Evolutionary conservation across 2,797 vertebrate species (phyloP).

Genomic region (Paedocypris micromegethes): DNA sequence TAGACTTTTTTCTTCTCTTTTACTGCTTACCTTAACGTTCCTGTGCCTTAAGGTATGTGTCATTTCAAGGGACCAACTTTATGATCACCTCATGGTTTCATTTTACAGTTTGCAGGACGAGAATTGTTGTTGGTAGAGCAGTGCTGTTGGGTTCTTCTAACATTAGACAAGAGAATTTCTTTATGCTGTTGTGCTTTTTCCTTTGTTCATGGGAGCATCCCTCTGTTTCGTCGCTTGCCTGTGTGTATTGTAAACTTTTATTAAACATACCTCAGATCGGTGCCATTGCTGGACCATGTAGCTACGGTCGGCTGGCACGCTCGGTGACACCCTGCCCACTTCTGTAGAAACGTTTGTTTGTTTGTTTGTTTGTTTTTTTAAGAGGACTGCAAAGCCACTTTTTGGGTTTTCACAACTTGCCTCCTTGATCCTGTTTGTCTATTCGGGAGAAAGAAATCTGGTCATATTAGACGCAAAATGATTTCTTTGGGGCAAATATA

Average conservation of each 20-base stretch:
- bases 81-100: constrained; percentile 70
- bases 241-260: constrained; percentile 56
- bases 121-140: constrained; percentile 53
- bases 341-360: too few relatives aligned
- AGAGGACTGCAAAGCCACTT: constrained; percentile 80
- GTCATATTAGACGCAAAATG: constrained; percentile 38
- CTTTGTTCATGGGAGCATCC: constrained; percentile 65
- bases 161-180: constrained; percentile 43
- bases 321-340: constrained; percentile 53
- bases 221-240: constrained; percentile 53
- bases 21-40: constrained; percentile 52
- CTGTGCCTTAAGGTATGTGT: constrained; percentile 53
- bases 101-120: constrained; percentile 59
- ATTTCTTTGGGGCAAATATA: constrained; percentile 63
- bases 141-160: constrained; percentile 47
- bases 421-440: constrained; percentile 77
- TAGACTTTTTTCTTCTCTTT: constrained; percentile 20
- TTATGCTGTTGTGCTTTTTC: constrained; percentile 55
- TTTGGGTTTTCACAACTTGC: constrained; percentile 82
- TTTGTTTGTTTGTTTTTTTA: too few relatives aligned
- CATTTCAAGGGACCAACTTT: constrained; percentile 67
- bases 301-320: constrained; percentile 60
- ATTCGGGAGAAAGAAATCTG: constrained; percentile 74
- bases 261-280: constrained; percentile 74
- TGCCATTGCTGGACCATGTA: constrained; percentile 63